These are phyloP conservation scores for Brenthis ino DNA, from an alignment of 2,888 invertebrate species.

Conservation along the genomic window DNA sequence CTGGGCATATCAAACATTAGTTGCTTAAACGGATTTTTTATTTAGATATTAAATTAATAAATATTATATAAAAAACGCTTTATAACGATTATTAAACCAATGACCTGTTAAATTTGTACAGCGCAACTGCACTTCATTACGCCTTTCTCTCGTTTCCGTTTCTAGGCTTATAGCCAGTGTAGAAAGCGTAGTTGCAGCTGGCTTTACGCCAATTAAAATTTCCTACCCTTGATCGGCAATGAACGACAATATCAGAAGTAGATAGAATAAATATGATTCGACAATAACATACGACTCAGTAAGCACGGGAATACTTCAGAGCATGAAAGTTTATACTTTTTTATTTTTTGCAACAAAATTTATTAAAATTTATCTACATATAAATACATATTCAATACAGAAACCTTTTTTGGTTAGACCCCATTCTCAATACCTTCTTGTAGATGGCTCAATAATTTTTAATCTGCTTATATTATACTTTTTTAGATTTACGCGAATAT, in stretches of 20 bases:
- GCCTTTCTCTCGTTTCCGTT: conserved; percentile 21
- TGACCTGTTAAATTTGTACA: conserved; percentile 5
- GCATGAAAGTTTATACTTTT: no score
- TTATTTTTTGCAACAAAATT: no score
- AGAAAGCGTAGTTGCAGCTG: conserved; percentile 17
- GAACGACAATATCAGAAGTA: conserved; percentile 4
- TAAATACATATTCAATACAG: no score
- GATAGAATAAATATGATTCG: background rate
- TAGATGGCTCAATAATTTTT: no score
- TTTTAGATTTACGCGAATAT: no score
- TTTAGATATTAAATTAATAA: background rate
- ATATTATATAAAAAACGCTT: background rate
- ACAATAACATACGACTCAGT: background rate
- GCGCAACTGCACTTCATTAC: conserved; percentile 9
- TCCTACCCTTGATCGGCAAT: conserved; percentile 10
- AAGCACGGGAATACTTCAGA: background rate
- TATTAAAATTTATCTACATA: no score
- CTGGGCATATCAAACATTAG: no score
- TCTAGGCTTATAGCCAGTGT: conserved; percentile 8
- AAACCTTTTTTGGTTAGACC: no score
- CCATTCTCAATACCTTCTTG: no score
- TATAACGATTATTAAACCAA: background rate
- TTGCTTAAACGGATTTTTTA: no score
- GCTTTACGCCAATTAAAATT: conserved; percentile 10
- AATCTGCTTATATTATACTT: no score